Conservation (phyloP, 64 coral and sea anemone genomes). For the Hydrozoanthus tunicans region DNA sequence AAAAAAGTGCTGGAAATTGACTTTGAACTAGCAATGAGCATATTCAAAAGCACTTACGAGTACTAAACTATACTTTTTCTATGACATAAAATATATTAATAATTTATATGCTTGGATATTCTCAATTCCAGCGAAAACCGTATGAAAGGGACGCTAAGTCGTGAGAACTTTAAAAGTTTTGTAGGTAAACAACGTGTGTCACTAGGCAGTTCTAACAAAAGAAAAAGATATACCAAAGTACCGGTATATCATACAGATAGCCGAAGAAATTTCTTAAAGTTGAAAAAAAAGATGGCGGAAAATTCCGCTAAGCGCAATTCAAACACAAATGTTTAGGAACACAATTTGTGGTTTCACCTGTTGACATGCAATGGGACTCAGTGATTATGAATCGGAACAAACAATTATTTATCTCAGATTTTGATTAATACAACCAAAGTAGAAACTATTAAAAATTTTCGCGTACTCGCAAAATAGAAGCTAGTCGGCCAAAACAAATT, state of each 20-base stretch:
- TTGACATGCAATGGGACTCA: background rate
- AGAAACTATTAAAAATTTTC: background rate
- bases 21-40: too few species aligned
- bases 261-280: background rate
- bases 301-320: background rate
- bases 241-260: background rate
- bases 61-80: too few species aligned
- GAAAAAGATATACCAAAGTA: background rate
- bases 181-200: too few species aligned
- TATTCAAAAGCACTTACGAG: too few species aligned
- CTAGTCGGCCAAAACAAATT: background rate
- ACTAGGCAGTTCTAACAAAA: too few species aligned
- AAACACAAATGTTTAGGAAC: background rate
- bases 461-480: background rate
- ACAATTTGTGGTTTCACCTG: conserved; percentile 13
- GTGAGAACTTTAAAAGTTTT: too few species aligned
- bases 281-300: background rate
- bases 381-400: background rate
- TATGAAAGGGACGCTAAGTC: too few species aligned
- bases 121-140: too few species aligned
- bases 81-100: too few species aligned
- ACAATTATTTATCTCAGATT: background rate
- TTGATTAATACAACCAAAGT: background rate
- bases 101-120: too few species aligned
- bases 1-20: too few species aligned